Evolutionary conservation across 1,140 invertebrate species (phyloP).

Genomic region (Thaumetopoea pityocampa): DNA sequence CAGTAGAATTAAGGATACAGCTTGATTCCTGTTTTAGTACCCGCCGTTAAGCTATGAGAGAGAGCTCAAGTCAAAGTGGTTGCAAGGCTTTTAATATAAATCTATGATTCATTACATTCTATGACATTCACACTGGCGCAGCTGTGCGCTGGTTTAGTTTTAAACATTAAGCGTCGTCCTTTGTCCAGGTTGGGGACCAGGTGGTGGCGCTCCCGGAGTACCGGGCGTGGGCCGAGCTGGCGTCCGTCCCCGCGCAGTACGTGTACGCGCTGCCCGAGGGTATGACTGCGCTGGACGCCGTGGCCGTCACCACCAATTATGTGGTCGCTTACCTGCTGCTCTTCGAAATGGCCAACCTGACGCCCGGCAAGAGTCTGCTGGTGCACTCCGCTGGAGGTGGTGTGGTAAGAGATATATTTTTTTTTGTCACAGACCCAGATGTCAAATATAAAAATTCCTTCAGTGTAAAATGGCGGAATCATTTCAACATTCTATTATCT

Average conservation of each 20-base stretch:
- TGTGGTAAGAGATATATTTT: slow-evolving; percentile 85
- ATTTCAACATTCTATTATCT: too few species aligned
- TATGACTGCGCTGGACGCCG: slow-evolving; percentile 87
- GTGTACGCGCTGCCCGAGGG: slow-evolving; percentile 87
- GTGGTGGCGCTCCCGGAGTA: slow-evolving; percentile 90
- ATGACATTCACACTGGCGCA: too few species aligned
- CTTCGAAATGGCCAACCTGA: slow-evolving; percentile 87
- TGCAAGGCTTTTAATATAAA: too few species aligned
- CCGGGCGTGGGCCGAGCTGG: slow-evolving; percentile 90
- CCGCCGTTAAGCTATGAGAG: too few species aligned
- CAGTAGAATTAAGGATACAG: too few species aligned
- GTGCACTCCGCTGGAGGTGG: slow-evolving; percentile 92
- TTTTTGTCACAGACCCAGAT: neutral
- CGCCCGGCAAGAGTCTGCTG: slow-evolving; percentile 87
- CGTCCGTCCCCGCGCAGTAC: slow-evolving; percentile 84
- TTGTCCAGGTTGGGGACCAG: slow-evolving; percentile 85
- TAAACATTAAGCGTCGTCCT: too few species aligned
- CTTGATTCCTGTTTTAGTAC: too few species aligned
- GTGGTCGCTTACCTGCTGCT: slow-evolving; percentile 90
- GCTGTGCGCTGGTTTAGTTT: too few species aligned
- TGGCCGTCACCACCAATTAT: slow-evolving; percentile 90
- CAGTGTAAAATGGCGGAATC: too few species aligned
- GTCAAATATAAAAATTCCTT: too few species aligned
- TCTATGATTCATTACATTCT: too few species aligned
- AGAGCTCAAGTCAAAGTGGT: too few species aligned